Evolutionary conservation across 2,113 vertebrate genomes (phyloP).

Genomic region (Zingel zingel): DNA sequence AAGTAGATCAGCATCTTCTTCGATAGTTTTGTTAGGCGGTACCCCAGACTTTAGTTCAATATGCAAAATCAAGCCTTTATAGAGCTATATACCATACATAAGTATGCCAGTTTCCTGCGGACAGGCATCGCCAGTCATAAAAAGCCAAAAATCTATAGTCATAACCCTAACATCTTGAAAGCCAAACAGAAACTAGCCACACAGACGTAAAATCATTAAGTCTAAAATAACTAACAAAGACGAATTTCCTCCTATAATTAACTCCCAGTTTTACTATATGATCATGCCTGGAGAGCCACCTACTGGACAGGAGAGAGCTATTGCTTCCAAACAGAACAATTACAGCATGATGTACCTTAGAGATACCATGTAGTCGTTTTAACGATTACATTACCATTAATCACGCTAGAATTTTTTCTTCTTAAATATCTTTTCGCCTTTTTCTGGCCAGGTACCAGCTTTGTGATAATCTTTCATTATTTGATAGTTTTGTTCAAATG

Average conservation of each 20-base stretch:
- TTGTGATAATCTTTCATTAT: background rate
- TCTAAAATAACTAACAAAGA: background rate
- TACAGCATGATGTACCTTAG: background rate
- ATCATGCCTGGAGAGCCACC: conserved; percentile 18
- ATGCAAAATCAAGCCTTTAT: background rate
- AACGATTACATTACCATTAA: background rate
- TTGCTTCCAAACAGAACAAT: background rate
- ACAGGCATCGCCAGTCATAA: background rate
- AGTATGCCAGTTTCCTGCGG: background rate
- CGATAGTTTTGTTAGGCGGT: rapidly evolving
- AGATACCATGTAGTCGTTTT: no score
- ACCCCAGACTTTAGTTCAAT: background rate
- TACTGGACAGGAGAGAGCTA: background rate
- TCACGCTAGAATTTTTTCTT: no score
- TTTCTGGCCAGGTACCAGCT: background rate
- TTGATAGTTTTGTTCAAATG: no score
- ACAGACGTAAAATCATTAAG: no score
- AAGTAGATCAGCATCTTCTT: background rate
- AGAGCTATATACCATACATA: no score
- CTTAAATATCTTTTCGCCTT: no score
- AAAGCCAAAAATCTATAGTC: background rate
- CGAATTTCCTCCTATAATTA: background rate
- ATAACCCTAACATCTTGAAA: rapidly evolving
- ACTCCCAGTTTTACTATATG: background rate
- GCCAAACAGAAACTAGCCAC: background rate